Evolutionary conservation across 2,888 invertebrate species (phyloP), one percentile per base, ranked within the genome.

Genomic region (Hirtodrosophila duncani): DNA sequence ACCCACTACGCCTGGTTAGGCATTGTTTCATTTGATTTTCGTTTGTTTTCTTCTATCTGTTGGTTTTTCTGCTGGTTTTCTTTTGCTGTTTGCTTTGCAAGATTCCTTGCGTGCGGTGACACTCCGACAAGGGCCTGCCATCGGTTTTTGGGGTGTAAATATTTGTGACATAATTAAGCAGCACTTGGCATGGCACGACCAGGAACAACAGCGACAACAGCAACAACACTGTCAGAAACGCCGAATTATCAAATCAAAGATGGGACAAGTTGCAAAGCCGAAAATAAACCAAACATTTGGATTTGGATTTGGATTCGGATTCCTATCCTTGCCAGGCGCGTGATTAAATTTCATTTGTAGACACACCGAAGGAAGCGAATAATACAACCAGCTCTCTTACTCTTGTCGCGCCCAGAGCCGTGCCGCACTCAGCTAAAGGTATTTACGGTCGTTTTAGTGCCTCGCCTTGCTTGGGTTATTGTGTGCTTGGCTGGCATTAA

Each of bases 261-360:
- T 50, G 59, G 58, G 69, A 68, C 59, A 68, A 59, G 36, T 45
- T 60, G 31, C 60, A 61, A 66, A 69, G 62, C 56, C 57, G 64
- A 60, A 75, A 62, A 75, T 74, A 79, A 72, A 64, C 64, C 71
- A 79, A 79, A 64, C 51, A 75, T 75, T 56, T 56, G 49, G 39
- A 42, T 53, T 45, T 18, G 11, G 36, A 57, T 23, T 43, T 51
- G 55, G 68, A 49, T 49, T 67, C 60, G 55, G n/a, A n/a, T n/a
- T n/a, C n/a, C n/a, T n/a, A n/a, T 31, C 34, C 46, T 55, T 37
- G 41, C 43, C 56, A 52, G 46, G 72, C 74, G 75, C 81, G 78
- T 77, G 75, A 77, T 75, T 75, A 77, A 75, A 75, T 75, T 75
- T 78, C 80, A 75, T 75, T 75, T 79, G 79, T 67, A 70, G 75